Evolutionary conservation across 2,888 invertebrate species (phyloP).

Genomic region (Aphidius colemani): DNA sequence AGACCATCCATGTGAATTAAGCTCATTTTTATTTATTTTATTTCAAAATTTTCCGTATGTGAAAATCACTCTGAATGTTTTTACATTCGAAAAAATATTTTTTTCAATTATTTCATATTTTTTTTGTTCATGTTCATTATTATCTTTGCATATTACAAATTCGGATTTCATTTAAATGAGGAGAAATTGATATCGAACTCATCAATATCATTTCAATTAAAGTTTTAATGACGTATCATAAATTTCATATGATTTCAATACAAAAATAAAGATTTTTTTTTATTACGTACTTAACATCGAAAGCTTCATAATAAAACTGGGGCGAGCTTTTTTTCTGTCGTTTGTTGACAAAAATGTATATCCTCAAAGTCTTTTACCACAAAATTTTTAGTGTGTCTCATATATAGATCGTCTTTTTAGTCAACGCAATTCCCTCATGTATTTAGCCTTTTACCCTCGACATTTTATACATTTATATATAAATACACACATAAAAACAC

Average conservation of each 20-base stretch:
- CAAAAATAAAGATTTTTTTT: background rate
- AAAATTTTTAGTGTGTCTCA: no score
- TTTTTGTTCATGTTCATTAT: conserved; percentile 10
- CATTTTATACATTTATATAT: no score
- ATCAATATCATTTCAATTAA: background rate
- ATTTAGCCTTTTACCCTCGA: no score
- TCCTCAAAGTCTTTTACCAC: no score
- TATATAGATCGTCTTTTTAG: no score
- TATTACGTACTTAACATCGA: background rate
- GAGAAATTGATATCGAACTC: background rate
- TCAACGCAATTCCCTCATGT: no score
- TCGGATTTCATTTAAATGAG: no score
- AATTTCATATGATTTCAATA: background rate
- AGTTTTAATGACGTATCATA: background rate
- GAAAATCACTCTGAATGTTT: background rate
- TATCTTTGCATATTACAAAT: background rate
- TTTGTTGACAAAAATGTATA: no score
- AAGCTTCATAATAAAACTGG: no score
- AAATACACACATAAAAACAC: no score
- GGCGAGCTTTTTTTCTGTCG: no score
- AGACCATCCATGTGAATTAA: background rate
- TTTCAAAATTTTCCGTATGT: conserved; percentile 16
- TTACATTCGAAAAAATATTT: background rate
- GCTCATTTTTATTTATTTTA: conserved; percentile 18
- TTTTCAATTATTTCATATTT: background rate